These are phyloP conservation scores for Drosophila suboccidentalis DNA, from an alignment of 2,888 invertebrate species.

Conservation along the genomic window DNA sequence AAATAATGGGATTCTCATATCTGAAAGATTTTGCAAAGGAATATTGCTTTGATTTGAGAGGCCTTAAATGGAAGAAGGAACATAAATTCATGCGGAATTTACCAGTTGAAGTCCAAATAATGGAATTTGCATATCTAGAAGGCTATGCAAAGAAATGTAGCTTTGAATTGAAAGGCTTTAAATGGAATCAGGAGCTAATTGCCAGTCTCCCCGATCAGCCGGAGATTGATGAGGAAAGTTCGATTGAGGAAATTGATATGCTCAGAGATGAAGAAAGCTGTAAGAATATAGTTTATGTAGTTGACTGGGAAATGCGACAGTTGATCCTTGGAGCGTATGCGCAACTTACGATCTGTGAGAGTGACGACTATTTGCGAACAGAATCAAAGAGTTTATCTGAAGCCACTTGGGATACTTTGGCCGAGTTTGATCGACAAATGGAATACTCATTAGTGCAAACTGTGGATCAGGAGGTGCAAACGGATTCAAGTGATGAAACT, in stretches of 20 bases:
- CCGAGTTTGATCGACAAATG: background rate
- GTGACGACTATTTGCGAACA: background rate
- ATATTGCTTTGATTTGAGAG: background rate
- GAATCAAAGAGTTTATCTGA: too few species aligned
- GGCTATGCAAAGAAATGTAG: too few species aligned
- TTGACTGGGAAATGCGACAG: background rate
- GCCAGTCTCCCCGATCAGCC: background rate
- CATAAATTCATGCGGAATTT: background rate
- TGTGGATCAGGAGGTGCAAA: constrained; percentile 1
- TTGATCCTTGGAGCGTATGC: background rate
- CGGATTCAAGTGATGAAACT: background rate
- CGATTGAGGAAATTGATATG: constrained; percentile 3
- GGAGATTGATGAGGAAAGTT: background rate
- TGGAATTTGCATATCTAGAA: background rate
- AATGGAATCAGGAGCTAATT: background rate
- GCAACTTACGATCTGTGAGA: background rate
- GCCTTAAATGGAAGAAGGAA: background rate
- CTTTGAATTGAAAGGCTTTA: background rate
- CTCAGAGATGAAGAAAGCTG: background rate
- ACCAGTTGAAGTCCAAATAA: background rate
- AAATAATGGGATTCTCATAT: background rate
- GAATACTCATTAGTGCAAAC: background rate
- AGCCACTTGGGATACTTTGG: background rate
- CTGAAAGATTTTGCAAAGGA: background rate
- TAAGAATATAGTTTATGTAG: background rate